Conservation (phyloP, 2,888 invertebrate genomes). For the Trissolcus japonicus region DNA sequence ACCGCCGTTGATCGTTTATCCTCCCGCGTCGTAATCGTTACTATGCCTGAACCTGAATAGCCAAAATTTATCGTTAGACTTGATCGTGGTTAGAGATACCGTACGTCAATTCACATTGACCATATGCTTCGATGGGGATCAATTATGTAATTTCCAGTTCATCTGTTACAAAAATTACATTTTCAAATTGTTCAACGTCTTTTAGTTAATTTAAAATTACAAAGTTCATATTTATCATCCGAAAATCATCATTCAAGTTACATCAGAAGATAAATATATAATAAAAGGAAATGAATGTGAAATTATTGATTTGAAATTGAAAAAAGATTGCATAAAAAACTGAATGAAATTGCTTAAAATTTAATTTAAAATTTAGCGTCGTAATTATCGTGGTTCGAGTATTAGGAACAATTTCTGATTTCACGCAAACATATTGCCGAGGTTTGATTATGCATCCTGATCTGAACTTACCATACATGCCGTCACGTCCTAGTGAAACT, state of each 20-base stretch:
- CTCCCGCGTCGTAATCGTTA: conserved; percentile 67
- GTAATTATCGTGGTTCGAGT: neutral
- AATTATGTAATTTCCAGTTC: conserved; percentile 24
- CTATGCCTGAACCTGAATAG: conserved; percentile 55
- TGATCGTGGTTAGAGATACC: conserved; percentile 22
- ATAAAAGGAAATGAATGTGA: no score
- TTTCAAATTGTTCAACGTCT: no score
- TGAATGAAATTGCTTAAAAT: neutral
- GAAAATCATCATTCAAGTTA: no score
- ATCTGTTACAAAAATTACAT: conserved; percentile 11
- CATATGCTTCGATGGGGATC: conserved; percentile 28
- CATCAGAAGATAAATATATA: no score
- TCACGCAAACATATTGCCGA: conserved; percentile 41
- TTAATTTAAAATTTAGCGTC: conserved; percentile 1
- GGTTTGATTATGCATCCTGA: conserved; percentile 15
- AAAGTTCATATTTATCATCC: no score
- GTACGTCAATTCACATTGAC: conserved; percentile 46
- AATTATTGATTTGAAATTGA: no score
- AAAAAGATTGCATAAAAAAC: no score
- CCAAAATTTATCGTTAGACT: conserved; percentile 55
- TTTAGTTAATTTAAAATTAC: no score
- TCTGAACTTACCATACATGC: conserved; percentile 54
- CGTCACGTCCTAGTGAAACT: conserved; percentile 62
- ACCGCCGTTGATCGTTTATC: conserved; percentile 67
- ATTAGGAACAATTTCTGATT: conserved; percentile 42